Evolutionary conservation across 2,888 invertebrate genomes (phyloP).

Genomic region (Cynaeus angustus): DNA sequence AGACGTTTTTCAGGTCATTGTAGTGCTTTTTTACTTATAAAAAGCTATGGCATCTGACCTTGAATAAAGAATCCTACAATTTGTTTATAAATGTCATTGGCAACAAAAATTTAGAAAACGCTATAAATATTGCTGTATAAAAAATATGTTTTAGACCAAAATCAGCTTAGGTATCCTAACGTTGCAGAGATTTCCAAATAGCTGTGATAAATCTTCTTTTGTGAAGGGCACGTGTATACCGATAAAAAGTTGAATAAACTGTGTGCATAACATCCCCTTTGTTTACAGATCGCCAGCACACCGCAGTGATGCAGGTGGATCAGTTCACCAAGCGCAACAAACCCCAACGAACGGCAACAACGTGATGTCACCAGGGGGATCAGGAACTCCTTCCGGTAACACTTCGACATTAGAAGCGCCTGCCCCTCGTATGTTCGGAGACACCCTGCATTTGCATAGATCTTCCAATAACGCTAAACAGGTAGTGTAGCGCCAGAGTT

Average conservation of each 20-base stretch:
- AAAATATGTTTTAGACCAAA: too few species aligned
- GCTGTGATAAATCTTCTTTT: background rate
- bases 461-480: slow-evolving; percentile 73
- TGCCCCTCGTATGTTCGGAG: slow-evolving; percentile 83
- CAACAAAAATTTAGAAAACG: too few species aligned
- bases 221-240: background rate
- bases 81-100: too few species aligned
- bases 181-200: background rate
- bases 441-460: slow-evolving; percentile 75
- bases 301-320: slow-evolving; percentile 59
- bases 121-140: too few species aligned
- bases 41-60: too few species aligned
- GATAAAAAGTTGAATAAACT: slow-evolving; percentile 16
- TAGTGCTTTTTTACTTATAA: too few species aligned
- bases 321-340: slow-evolving; percentile 55
- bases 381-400: slow-evolving; percentile 67
- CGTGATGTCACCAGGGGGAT: slow-evolving; percentile 65
- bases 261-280: slow-evolving; percentile 19
- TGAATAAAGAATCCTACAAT: too few species aligned
- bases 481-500: slow-evolving; percentile 66
- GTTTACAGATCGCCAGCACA: slow-evolving; percentile 64
- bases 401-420: slow-evolving; percentile 73
- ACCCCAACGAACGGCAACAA: slow-evolving; percentile 60
- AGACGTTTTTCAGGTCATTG: too few species aligned
- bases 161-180: too few species aligned